Evolutionary conservation across 2,888 invertebrate genomes (phyloP), one percentile per base, ranked within the genome.

Genomic region (Agrilus cyanescens): DNA sequence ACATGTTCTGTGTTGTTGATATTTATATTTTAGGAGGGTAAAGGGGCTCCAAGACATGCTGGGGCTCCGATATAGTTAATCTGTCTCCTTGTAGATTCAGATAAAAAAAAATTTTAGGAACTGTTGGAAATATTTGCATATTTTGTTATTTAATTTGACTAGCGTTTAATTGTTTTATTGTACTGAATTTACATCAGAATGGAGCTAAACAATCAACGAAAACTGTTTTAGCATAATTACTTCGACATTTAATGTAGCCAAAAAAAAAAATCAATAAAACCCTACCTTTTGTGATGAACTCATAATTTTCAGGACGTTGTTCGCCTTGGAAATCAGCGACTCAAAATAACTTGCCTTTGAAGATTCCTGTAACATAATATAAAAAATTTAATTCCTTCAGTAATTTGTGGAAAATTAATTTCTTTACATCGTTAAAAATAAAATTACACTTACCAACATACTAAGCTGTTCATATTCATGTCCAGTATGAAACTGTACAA

Each of bases 201-300:
- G 7, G 13, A 7, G 12, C 13, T 34, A 13, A n/a, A 34, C 10
- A 34, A 34, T 10, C n/a, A 31, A n/a, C 7, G 40, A 29, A 37
- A 29, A n/a, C n/a, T n/a, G n/a, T n/a, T n/a, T n/a, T n/a, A n/a
- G n/a, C n/a, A n/a, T n/a, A n/a, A n/a, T n/a, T n/a, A n/a, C n/a
- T n/a, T n/a, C n/a, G n/a, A n/a, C n/a, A n/a, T n/a, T n/a, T n/a
- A n/a, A n/a, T n/a, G n/a, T n/a, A n/a, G n/a, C n/a, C n/a, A n/a
- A n/a, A 20, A 7, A 4, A 20, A 25, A 25, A 2, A 25, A 31
- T 30, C 16, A 18, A 32, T 34, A 44, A 38, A 34, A 20, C 51
- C 66, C 56, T 54, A 70, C 70, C 67, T 67, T 62, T 56, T 61
- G 56, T 5, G 63, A 53, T 12, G 53, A 46, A 30, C 45, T 46